Base-by-base conservation (phyloP, 2,113 vertebrate species). In the Pionites leucogaster region DNA sequence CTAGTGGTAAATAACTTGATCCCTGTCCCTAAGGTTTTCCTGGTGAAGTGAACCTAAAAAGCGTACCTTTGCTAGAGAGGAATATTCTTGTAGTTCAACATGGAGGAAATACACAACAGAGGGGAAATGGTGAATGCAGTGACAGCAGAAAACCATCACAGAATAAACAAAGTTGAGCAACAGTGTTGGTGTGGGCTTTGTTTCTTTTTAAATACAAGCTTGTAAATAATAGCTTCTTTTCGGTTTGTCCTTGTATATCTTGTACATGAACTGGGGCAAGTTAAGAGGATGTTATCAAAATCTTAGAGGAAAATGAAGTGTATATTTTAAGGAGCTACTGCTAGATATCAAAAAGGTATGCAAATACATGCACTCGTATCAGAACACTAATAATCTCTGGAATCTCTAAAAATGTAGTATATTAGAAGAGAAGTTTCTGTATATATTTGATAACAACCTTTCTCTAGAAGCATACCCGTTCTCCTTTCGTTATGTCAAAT, bases 71-170 rank as follows among this genome's bases (percentile, higher is more conserved):
- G 81, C 94, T 92, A 31, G 74, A 76, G 74, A 89, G 83, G 74
- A 64, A n/a, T 88, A 14, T 89, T 91, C 88, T 63, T 92, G 77
- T 79, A 42, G 62, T 55, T 75, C 81, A 95, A 91, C 89, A 92
- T 97, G 96, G 91, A 97, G 95, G 94, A 95, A 87, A 93, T 91
- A n/a, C 69, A 49, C 72, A 64, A 83, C 86, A 82, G 83, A 92
- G 39, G 59, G 62, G 74, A 95, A 96, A 71, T 75, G 69, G 91
- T 93, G 96, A 93, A 79, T 79, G 65, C 95, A 91, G 91, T 29
- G 94, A 84, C 81, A 91, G 86, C 84, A 95, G 59, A 93, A 71
- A 81, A 77, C 71, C 0, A 1, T 55, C 67, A 80, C 53, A 80
- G 69, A 93, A 85, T 87, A 94, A 95, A 92, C 86, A 85, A 95